phyloP scores from a whole-genome alignment of 2,113 vertebrate genomes.

The Coptodon rendalli region DNA sequence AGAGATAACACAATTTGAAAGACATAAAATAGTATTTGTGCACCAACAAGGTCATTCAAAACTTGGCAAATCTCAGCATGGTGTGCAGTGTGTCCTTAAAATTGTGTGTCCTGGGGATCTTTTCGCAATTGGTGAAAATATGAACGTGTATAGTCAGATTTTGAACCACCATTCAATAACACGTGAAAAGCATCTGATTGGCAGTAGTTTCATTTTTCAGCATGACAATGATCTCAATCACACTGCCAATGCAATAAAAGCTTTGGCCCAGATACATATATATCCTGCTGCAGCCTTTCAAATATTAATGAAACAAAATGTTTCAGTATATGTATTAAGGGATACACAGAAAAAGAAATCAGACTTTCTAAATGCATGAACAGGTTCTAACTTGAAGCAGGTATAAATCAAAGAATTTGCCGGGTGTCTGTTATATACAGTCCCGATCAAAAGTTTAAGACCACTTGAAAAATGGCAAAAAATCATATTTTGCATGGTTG shows the following conservation, averaged over 20 bases:
- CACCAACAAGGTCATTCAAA: neutral
- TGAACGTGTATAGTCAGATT: neutral
- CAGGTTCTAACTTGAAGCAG: neutral
- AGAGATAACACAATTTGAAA: neutral
- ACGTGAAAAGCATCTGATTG: neutral
- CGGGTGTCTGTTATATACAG: neutral
- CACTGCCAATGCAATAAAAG: accelerated
- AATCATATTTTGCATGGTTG: neutral
- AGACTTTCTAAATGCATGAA: neutral
- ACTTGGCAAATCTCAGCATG: neutral
- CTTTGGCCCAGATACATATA: accelerated
- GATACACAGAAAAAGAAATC: neutral
- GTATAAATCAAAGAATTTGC: neutral
- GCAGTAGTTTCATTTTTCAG: neutral
- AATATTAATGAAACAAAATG: neutral
- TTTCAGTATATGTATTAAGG: neutral
- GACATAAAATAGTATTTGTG: neutral
- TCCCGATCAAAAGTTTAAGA: neutral
- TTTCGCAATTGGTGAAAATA: neutral
- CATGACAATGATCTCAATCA: neutral
- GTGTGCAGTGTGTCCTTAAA: neutral
- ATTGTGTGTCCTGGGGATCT: neutral
- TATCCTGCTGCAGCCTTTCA: neutral
- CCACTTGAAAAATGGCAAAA: neutral
- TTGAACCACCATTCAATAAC: neutral